phyloP scores from a whole-genome alignment of 1,140 invertebrate genomes.

The Brachionus paranguensis region DNA sequence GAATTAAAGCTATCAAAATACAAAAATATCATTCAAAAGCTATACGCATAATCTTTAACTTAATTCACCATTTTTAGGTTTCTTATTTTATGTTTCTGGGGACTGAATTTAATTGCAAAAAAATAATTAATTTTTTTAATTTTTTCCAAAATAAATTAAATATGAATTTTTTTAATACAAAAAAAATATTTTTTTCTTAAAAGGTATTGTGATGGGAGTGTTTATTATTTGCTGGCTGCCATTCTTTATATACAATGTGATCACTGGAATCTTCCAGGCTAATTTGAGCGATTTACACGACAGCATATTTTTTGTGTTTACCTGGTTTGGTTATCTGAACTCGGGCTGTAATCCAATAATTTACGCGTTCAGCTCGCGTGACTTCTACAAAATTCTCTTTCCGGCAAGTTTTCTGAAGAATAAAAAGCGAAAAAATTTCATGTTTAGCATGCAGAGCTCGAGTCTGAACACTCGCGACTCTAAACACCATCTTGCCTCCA shows the following conservation, averaged over 20 bases:
- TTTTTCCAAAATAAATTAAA: too few relatives aligned
- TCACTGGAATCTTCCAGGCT: constrained; percentile 48
- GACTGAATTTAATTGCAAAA: too few relatives aligned
- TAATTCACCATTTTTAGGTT: too few relatives aligned
- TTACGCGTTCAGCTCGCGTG: constrained; percentile 89
- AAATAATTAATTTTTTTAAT: too few relatives aligned
- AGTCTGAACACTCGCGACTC: neutral
- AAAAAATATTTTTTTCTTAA: too few relatives aligned
- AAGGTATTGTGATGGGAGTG: constrained; percentile 51
- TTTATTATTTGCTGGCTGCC: constrained; percentile 55
- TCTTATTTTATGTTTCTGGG: too few relatives aligned
- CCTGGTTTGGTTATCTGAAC: constrained; percentile 40
- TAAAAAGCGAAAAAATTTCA: constrained; percentile 26
- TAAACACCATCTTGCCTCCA: neutral
- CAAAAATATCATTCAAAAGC: too few relatives aligned
- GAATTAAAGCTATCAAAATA: too few relatives aligned
- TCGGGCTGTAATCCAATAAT: constrained; percentile 78
- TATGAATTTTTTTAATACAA: neutral
- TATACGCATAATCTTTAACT: too few relatives aligned
- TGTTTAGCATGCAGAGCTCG: neutral
- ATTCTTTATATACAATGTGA: constrained; percentile 52
- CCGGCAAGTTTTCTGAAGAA: constrained; percentile 39
- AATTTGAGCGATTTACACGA: neutral
- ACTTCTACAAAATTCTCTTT: constrained; percentile 57
- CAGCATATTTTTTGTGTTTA: constrained; percentile 20